phyloP scores from a whole-genome alignment of 2,113 vertebrate species.

The Triplophysa siluroides region DNA sequence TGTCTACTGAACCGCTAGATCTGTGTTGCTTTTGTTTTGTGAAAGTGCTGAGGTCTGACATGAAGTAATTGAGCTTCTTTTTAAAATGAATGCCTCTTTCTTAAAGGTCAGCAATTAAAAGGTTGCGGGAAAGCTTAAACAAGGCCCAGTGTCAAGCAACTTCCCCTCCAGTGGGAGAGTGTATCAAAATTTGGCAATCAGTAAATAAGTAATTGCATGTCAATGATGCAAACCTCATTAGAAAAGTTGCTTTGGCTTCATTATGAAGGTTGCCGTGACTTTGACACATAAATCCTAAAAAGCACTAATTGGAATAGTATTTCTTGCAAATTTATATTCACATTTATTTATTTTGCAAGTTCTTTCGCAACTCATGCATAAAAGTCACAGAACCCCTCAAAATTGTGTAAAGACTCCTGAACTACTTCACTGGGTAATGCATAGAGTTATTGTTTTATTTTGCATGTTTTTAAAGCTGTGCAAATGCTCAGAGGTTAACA shows the following conservation, averaged over 20 bases:
- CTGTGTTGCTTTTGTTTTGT: constrained; percentile 17
- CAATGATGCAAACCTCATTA: constrained; percentile 44
- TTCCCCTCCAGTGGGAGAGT: constrained; percentile 10
- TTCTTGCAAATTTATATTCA: too few species aligned
- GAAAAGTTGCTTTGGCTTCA: constrained; percentile 31
- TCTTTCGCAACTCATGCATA: too few species aligned
- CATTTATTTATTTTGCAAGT: too few species aligned
- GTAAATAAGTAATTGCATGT: constrained; percentile 48
- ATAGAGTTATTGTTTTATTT: too few species aligned
- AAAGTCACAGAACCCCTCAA: too few species aligned
- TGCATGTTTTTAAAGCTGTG: too few species aligned
- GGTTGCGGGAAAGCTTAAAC: constrained; percentile 1
- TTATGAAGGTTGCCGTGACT: constrained; percentile 25
- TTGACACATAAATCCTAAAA: constrained; percentile 39
- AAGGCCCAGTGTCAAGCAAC: constrained; percentile 21
- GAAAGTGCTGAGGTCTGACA: constrained; percentile 21
- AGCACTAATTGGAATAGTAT: constrained; percentile 32
- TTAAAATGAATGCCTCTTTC: constrained; percentile 37
- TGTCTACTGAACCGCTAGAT: background rate
- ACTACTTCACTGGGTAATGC: too few species aligned
- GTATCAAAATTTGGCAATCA: constrained; percentile 33
- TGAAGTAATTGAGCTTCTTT: constrained; percentile 29
- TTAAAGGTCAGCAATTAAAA: constrained; percentile 56
- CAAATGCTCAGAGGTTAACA: too few species aligned
- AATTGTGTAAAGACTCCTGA: too few species aligned